These are phyloP conservation scores for Micrastur ruficollis DNA, from an alignment of 2,797 vertebrate genomes.

Conservation along the genomic window DNA sequence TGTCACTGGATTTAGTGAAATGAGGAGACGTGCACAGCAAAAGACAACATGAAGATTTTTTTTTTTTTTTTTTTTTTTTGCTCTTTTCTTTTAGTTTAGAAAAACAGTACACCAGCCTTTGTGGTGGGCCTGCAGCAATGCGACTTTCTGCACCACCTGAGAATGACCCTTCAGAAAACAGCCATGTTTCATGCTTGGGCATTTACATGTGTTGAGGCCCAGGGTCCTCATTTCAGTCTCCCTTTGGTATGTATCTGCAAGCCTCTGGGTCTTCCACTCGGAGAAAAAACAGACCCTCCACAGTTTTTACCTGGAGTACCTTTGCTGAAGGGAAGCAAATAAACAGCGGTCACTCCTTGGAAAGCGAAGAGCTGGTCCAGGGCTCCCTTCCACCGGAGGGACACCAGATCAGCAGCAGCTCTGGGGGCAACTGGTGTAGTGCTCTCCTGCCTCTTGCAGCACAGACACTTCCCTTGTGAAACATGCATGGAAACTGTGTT, in stretches of 20 bases:
- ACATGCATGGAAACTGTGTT: background rate
- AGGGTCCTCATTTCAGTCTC: background rate
- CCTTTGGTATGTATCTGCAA: background rate
- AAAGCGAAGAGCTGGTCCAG: fast-evolving
- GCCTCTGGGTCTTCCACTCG: background rate
- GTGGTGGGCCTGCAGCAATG: background rate
- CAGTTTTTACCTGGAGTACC: background rate
- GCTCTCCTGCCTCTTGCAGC: background rate
- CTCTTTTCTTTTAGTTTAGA: background rate
- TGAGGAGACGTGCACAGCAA: background rate
- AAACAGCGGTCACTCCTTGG: background rate
- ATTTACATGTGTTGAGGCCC: background rate
- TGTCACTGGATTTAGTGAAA: background rate
- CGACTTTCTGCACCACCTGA: background rate
- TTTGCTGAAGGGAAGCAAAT: background rate
- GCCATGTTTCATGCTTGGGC: background rate
- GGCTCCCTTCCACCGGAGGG: no score
- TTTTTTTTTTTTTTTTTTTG: background rate
- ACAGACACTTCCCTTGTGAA: background rate
- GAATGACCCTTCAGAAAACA: background rate
- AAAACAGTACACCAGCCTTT: background rate
- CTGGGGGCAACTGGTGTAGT: background rate
- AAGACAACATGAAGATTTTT: background rate
- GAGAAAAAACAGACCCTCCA: background rate
- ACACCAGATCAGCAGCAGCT: background rate